Evolutionary conservation across 1,140 invertebrate species (phyloP).

Genomic region (Drosophila subpulchrella): DNA sequence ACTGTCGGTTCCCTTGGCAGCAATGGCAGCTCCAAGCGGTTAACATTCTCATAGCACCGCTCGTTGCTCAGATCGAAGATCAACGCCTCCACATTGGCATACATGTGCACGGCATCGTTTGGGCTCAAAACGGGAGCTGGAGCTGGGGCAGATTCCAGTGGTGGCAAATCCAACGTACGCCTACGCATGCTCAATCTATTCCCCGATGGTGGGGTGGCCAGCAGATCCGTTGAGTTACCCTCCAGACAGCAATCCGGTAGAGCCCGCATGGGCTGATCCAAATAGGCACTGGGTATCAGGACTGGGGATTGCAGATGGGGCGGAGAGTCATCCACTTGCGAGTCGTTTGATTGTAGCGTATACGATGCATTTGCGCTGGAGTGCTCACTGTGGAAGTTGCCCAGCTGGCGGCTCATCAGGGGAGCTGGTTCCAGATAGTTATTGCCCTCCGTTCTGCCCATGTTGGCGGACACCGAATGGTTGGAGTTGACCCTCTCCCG

Average conservation of each 20-base stretch:
- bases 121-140: conserved; percentile 35
- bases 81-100: conserved; percentile 71
- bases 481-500: conserved; percentile 56
- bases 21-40: conserved; percentile 60
- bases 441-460: conserved; percentile 66
- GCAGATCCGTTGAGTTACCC: conserved; percentile 65
- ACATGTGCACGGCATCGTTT: conserved; percentile 61
- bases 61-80: conserved; percentile 57
- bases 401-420: conserved; percentile 32
- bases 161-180: conserved; percentile 76
- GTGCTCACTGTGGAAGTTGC: conserved; percentile 17
- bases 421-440: conserved; percentile 77
- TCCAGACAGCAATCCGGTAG: conserved; percentile 66
- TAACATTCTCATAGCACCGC: conserved; percentile 76
- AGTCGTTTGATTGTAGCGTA: conserved; percentile 10
- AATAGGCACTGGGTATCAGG: conserved; percentile 65
- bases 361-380: conserved; percentile 9
- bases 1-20: conserved; percentile 41
- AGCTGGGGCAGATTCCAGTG: conserved; percentile 83
- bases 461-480: conserved; percentile 52
- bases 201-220: conserved; percentile 26
- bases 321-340: conserved; percentile 85
- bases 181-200: conserved; percentile 19
- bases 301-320: conserved; percentile 83
- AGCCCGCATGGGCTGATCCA: conserved; percentile 70